A percentile compares a stretch with the other conserved stretches of the same genome.
These are phyloP conservation scores for Gephyroberyx darwinii DNA, from an alignment of 2,797 vertebrate genomes.

Conservation along the genomic window DNA sequence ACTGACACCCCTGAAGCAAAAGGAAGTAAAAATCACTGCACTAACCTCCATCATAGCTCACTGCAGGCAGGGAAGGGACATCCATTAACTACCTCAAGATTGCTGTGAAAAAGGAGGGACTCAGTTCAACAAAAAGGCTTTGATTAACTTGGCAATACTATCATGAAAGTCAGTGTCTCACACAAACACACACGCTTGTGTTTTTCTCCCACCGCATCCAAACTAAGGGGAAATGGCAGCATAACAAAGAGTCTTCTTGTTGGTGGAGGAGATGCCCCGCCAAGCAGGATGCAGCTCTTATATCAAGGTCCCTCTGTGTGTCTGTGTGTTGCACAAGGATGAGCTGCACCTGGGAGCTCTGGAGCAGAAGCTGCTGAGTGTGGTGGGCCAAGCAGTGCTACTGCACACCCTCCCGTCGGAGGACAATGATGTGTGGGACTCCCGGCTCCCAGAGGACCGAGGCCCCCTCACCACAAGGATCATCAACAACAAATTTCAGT, in stretches of 20 bases:
- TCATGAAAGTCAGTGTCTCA: slow-evolving; percentile 46
- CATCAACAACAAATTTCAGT: slow-evolving; percentile 71
- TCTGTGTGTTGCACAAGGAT: slow-evolving; percentile 1
- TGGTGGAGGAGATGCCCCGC: slow-evolving; percentile 41
- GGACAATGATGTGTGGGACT: slow-evolving; percentile 9
- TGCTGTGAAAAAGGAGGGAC: slow-evolving; percentile 16
- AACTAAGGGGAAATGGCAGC: slow-evolving; percentile 62
- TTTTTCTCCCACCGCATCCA: slow-evolving; percentile 45
- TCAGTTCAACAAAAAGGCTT: slow-evolving; percentile 44
- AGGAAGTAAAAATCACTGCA: no score
- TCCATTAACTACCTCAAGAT: slow-evolving; percentile 5
- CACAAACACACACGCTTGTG: slow-evolving; percentile 39
- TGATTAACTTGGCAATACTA: slow-evolving; percentile 37
- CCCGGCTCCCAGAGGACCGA: slow-evolving; percentile 25
- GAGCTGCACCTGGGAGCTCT: slow-evolving; percentile 76
- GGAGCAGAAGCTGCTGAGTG: slow-evolving; percentile 74
- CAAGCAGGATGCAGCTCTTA: slow-evolving; percentile 69
- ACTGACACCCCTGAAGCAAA: no score
- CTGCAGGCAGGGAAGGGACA: slow-evolving; percentile 1
- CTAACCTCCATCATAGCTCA: not conserved
- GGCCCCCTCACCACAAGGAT: slow-evolving; percentile 73
- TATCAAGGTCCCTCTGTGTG: slow-evolving; percentile 28
- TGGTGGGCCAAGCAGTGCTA: slow-evolving; percentile 73
- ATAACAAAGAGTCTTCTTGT: slow-evolving; percentile 73
- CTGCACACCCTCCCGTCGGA: slow-evolving; percentile 56